Conservation (phyloP, 1,140 invertebrate genomes). For the Phocides pigmalion region DNA sequence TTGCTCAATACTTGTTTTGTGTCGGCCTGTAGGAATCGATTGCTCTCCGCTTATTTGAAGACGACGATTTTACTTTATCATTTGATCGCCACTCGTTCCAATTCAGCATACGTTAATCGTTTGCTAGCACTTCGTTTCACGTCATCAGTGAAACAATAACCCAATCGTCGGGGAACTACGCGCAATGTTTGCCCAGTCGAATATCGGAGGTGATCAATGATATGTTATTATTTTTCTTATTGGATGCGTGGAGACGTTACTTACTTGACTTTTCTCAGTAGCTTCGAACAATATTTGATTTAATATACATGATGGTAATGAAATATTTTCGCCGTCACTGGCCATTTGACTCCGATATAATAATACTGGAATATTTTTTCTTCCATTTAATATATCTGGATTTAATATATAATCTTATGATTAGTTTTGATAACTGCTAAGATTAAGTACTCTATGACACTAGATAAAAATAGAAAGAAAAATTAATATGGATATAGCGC, state of each 20-base stretch:
- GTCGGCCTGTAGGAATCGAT: too few species aligned
- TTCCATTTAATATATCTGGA: too few species aligned
- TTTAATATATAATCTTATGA: too few species aligned
- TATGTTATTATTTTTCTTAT: constrained; percentile 32
- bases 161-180: background rate
- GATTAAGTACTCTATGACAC: too few species aligned
- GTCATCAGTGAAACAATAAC: background rate
- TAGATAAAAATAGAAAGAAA: too few species aligned
- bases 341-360: background rate
- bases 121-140: background rate
- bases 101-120: background rate
- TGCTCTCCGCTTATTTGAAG: too few species aligned
- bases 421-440: too few species aligned
- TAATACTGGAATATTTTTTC: background rate
- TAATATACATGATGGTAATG: constrained; percentile 5
- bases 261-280: constrained; percentile 20
- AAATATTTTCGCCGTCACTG: background rate
- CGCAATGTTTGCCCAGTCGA: constrained; percentile 21
- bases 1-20: too few species aligned
- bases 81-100: too few species aligned
- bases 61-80: too few species aligned
- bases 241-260: constrained; percentile 14
- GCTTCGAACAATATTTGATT: constrained; percentile 15
- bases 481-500: too few species aligned
- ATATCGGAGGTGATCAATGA: constrained; percentile 28